Conservation (phyloP, 2,888 invertebrate species). For the Norana najaformis region DNA sequence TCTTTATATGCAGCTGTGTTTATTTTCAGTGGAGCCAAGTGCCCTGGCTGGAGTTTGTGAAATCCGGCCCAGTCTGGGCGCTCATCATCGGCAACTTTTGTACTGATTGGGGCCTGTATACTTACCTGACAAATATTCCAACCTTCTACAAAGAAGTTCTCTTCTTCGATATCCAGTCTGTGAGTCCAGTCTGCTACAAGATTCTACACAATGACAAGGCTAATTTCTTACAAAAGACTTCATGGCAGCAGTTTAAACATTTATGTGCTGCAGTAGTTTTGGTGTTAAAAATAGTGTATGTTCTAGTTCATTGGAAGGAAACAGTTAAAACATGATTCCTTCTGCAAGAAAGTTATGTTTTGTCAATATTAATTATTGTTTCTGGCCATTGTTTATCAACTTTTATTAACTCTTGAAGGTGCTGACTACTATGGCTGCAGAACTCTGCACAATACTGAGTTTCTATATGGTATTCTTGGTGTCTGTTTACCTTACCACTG, state of each 20-base stretch:
- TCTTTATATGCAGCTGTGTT: neutral
- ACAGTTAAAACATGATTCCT: neutral
- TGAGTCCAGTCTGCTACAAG: slow-evolving; percentile 48
- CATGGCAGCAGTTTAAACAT: neutral
- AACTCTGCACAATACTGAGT: neutral
- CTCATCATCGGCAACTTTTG: slow-evolving; percentile 65
- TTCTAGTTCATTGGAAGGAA: too few relatives aligned
- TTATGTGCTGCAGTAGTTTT: neutral
- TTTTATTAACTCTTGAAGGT: neutral
- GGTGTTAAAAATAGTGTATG: neutral
- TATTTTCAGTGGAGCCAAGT: slow-evolving; percentile 33
- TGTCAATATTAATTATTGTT: neutral
- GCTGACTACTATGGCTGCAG: neutral
- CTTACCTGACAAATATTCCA: slow-evolving; percentile 64
- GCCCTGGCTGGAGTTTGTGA: slow-evolving; percentile 43
- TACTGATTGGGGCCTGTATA: slow-evolving; percentile 66
- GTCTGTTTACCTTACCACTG: neutral
- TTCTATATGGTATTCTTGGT: neutral
- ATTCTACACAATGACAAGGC: neutral
- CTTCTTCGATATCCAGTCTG: slow-evolving; percentile 57
- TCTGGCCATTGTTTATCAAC: neutral
- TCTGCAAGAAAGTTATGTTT: neutral
- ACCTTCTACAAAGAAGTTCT: slow-evolving; percentile 61
- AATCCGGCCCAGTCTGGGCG: slow-evolving; percentile 52
- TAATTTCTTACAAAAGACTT: neutral